Base-by-base conservation (phyloP, 2,113 vertebrate species). In the Natator depressus region DNA sequence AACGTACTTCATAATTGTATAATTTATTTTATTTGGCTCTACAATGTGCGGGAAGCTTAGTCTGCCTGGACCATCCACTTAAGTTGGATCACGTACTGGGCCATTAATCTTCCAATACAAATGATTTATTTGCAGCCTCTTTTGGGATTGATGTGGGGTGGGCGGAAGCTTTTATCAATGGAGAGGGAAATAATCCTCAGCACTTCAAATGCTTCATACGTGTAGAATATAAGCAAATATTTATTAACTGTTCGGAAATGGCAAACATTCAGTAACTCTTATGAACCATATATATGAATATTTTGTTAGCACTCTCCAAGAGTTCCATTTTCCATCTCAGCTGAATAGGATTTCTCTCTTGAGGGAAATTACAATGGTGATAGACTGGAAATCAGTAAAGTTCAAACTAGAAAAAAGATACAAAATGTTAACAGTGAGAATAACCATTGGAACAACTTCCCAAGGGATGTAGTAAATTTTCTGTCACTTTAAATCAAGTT, bases 31-130 rank as follows among this genome's bases (percentile, higher is more conserved):
- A 92, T 94, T 92, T 96, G 51, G 85, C 51, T 88, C 72, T 62
- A 92, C n/a, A 20, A 80, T 91, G 46, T 47, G 62, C 35, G 91
- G 46, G 51, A 20, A 90, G 8, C 84, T 82, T 91, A 2, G n/a
- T 22, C 65, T 10, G 17, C 9, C n/a, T 72, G 59, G 51, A 62
- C 90, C 59, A 88, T 88, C 49, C 89, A 5, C 17, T 82, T 95
- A 95, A 97, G 22, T 94, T 93, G 92, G 80, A 84, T 42, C 91
- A 85, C 90, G 94, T 96, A 89, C 80, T 86, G 62, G 80, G 85
- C 62, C 87, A 62, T 90, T 76, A 96, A 86, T 24, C 42, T 93
- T 47, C 49, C 91, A 90, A 12, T 89, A 35, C 25, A 94, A 72
- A 53, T 38, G 88, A 14, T 89, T 97, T 93, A 7, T 92, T 92